These are phyloP conservation scores for Drosophila arizonae DNA, from an alignment of 1,140 invertebrate species.

Conservation along the genomic window DNA sequence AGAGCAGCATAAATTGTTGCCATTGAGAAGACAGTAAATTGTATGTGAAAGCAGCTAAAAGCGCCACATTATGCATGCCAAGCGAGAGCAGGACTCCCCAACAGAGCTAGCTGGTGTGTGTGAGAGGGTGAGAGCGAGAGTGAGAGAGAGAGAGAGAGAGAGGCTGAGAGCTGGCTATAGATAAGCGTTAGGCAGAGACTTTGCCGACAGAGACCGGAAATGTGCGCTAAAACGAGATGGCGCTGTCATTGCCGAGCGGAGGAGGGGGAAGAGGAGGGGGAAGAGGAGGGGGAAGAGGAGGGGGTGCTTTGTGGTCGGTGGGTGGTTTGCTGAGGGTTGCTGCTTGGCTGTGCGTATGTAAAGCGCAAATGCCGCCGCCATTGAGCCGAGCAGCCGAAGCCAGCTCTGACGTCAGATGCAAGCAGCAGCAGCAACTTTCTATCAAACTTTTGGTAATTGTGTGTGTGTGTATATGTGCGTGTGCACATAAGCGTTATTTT, in stretches of 20 bases:
- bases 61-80: conserved; percentile 55
- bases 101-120: background rate
- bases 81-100: conserved; percentile 11
- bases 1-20: conserved; percentile 68
- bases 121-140: conserved; percentile 7
- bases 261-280: background rate
- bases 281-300: background rate
- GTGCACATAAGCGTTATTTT: conserved; percentile 75
- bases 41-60: conserved; percentile 81
- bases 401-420: conserved; percentile 48
- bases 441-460: conserved; percentile 37
- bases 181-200: conserved; percentile 15
- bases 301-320: background rate
- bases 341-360: conserved; percentile 30
- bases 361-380: conserved; percentile 32
- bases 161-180: background rate
- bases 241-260: conserved; percentile 52
- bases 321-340: background rate
- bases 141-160: conserved; percentile 12
- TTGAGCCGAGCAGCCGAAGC: conserved; percentile 8
- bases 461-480: conserved; percentile 30
- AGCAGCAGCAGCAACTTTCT: conserved; percentile 31
- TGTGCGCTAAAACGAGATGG: conserved; percentile 78
- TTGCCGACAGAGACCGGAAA: conserved; percentile 58
- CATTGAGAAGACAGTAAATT: conserved; percentile 79